Percentiles rank a stretch among this genome's conserved stretches.
Evolutionary conservation across 2,797 vertebrate species (phyloP).

Genomic region (Otolemur crassicaudatus): DNA sequence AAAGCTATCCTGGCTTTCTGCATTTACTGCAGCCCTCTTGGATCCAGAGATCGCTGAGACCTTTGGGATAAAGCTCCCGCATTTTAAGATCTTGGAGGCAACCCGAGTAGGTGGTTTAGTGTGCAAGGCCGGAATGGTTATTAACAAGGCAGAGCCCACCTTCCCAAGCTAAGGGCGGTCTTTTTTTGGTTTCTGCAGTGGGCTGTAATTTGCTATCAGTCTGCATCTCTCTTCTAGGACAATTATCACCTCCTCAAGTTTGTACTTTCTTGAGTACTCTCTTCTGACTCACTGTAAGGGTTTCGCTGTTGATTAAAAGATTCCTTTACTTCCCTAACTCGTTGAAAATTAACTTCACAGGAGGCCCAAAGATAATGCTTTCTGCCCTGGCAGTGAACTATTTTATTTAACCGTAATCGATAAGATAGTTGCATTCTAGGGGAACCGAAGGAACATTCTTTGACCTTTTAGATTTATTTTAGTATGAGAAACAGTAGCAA

Average conservation of each 20-base stretch:
- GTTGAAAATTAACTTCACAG: slow-evolving; percentile 53
- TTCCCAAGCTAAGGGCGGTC: not conserved
- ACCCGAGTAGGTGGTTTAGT: not conserved
- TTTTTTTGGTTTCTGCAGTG: not conserved
- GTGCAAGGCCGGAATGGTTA: not conserved
- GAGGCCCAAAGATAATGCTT: not conserved
- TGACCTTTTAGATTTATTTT: not conserved
- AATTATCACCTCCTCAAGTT: slow-evolving; percentile 1
- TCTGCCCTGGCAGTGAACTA: not conserved
- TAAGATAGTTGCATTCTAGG: not conserved
- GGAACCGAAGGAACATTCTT: not conserved
- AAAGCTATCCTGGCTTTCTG: not conserved
- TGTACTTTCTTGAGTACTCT: not conserved
- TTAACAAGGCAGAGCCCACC: not conserved
- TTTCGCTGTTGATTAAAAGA: slow-evolving; percentile 39
- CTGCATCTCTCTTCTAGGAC: not conserved
- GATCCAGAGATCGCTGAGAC: not conserved
- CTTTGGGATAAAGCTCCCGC: not conserved
- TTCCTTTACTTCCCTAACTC: not conserved
- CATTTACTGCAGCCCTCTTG: not conserved
- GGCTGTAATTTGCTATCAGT: not conserved
- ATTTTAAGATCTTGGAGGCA: not conserved
- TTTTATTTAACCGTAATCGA: not conserved
- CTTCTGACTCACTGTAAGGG: not conserved
- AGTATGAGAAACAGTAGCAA: not conserved